Base-by-base conservation (phyloP, 37 sponge, comb jelly and placozoan species). In the Tethya wilhelma region DNA sequence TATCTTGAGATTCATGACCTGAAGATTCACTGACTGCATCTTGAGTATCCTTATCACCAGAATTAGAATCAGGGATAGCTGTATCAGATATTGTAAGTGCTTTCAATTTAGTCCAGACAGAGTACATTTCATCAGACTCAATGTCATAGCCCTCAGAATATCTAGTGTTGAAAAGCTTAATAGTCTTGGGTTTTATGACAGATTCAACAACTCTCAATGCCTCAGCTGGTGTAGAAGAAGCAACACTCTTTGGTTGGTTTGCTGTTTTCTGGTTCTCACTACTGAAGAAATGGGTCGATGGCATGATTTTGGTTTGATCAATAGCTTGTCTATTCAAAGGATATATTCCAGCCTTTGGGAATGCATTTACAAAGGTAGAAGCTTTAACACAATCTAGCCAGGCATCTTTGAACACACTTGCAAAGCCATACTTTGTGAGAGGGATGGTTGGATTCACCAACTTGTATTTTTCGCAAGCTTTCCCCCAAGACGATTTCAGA, bases 131-230 rank as follows among this genome's bases (percentile, higher is more conserved):
- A 74, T 83, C 56, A 34, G 23, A 33, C 37, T 44, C 56, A 1
- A 83, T 2, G 66, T 83, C 84, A 64, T 83, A 83, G 23, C 75
- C 66, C 55, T 83, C 75, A 12, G 74, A 56, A 11, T 40, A 74
- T 9, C 57, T 26, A 1, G 9, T 20, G 11, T 49, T 31, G 58
- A 62, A 83, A 25, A 59, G 34, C 42, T 42, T 74, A 12, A 64
- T 30, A 46, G 73, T 80, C 17, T 34, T 42, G 0, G 40, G 31
- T 11, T 25, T 55, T 42, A 80, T 67, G 25, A 49, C 8, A 5
- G 25, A 36, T 33, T 74, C 75, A 49, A 74, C 62, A 12, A 59
- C 6, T 5, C 23, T 8, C 20, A 29, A 7, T 59, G 7, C 25
- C 62, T 59, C 62, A 59, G 62, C 5, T 59, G 12, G n/a, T n/a